Evolutionary conservation across 1,140 invertebrate genomes (phyloP).

Genomic region (Lucilia sericata): DNA sequence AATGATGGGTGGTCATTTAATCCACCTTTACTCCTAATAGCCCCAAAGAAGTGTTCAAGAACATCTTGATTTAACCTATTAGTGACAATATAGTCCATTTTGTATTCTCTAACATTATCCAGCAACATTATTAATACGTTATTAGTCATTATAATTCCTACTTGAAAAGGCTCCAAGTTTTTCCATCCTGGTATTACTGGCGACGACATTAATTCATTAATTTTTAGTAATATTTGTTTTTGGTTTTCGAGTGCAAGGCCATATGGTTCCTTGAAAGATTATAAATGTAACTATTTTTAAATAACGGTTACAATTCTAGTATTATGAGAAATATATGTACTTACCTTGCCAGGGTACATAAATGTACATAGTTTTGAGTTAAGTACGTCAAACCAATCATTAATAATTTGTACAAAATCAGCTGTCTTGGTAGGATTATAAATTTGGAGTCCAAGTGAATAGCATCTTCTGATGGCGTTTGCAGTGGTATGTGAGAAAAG

Average conservation of each 20-base stretch:
- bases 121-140: background rate
- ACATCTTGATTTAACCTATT: constrained; percentile 57
- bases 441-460: background rate
- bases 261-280: background rate
- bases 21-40: constrained; percentile 54
- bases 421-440: background rate
- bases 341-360: background rate
- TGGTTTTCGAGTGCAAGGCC: background rate
- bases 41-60: background rate
- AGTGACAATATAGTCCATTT: constrained; percentile 52
- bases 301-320: background rate
- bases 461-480: too few relatives aligned
- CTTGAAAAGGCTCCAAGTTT: constrained; percentile 11
- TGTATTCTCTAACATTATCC: too few relatives aligned
- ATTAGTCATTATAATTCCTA: constrained; percentile 35
- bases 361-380: too few relatives aligned
- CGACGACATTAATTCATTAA: background rate
- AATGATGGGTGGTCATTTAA: constrained; percentile 55
- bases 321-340: background rate
- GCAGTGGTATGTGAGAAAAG: background rate
- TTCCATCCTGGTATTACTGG: too few relatives aligned
- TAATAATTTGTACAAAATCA: constrained; percentile 15
- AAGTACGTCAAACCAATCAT: background rate
- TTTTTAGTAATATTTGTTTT: too few relatives aligned
- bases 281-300: background rate